These are phyloP conservation scores for Stegophylla sp. DNA, from an alignment of 2,888 invertebrate genomes.

Conservation along the genomic window DNA sequence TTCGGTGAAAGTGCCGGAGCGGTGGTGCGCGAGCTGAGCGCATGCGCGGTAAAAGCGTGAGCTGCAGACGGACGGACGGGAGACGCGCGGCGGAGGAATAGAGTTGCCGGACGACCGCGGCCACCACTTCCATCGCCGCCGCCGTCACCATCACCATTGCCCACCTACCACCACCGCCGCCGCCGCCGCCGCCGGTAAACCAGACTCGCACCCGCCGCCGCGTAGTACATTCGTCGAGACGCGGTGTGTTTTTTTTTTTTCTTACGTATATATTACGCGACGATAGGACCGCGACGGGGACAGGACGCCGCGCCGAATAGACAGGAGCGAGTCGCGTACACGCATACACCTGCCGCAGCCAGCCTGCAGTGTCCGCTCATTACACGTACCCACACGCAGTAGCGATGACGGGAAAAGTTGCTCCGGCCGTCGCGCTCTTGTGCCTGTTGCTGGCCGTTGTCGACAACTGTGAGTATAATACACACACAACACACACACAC, in stretches of 20 bases:
- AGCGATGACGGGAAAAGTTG: constrained; percentile 57
- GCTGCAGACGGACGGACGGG: not conserved
- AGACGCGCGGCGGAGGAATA: not conserved
- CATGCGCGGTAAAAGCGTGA: not conserved
- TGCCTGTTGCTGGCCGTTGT: constrained; percentile 35
- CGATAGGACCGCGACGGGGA: constrained; percentile 2
- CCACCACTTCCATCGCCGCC: not conserved
- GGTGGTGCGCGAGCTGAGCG: not conserved
- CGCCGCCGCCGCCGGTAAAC: not conserved
- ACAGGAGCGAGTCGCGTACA: not conserved
- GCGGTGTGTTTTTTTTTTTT: not conserved
- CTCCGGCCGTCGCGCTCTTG: constrained; percentile 43
- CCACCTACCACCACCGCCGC: not conserved
- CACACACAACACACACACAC: not conserved
- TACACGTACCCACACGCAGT: constrained; percentile 51
- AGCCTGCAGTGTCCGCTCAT: constrained; percentile 40
- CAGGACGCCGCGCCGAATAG: not conserved
- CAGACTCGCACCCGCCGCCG: too few species aligned
- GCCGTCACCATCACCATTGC: too few species aligned
- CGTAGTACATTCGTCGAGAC: not conserved
- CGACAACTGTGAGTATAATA: constrained; percentile 47
- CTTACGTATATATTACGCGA: not conserved
- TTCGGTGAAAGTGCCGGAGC: not conserved
- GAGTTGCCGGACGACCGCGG: not conserved
- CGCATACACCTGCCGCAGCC: constrained; percentile 27